Evolutionary conservation across 2,888 invertebrate genomes (phyloP).

Genomic region (Autographa pulchrina): DNA sequence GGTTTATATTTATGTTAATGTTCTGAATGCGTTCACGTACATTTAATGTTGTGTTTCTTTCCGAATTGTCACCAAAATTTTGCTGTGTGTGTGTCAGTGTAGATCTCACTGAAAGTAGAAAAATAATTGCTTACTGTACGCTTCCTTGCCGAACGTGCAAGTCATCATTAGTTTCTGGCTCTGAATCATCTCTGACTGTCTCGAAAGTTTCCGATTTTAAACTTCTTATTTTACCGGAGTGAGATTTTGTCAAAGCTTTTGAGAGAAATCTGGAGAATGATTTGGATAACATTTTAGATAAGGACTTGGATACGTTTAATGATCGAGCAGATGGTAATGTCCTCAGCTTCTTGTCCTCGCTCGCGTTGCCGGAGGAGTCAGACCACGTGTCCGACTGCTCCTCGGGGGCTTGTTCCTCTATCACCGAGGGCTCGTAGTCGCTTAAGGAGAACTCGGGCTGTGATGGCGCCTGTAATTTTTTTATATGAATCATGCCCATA

Average conservation of each 20-base stretch:
- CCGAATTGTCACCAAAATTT: background rate
- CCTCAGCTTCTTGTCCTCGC: slow-evolving; percentile 43
- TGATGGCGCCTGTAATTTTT: slow-evolving; percentile 45
- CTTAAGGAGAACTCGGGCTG: slow-evolving; percentile 65
- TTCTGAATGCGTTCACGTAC: background rate
- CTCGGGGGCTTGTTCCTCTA: slow-evolving; percentile 59
- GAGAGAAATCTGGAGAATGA: slow-evolving; percentile 68
- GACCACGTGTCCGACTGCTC: slow-evolving; percentile 73
- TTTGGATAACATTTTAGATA: slow-evolving; percentile 62
- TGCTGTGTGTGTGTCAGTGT: background rate
- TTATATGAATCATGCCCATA: background rate
- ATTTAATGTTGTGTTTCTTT: slow-evolving; percentile 22
- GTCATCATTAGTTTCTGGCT: slow-evolving; percentile 69
- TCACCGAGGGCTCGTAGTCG: slow-evolving; percentile 61
- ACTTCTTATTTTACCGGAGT: slow-evolving; percentile 54
- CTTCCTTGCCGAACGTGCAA: slow-evolving; percentile 68
- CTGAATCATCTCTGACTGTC: slow-evolving; percentile 42
- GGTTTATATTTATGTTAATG: background rate
- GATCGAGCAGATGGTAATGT: slow-evolving; percentile 57
- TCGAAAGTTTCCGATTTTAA: slow-evolving; percentile 36
- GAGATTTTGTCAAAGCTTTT: slow-evolving; percentile 62
- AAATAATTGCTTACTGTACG: background rate
- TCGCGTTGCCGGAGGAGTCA: slow-evolving; percentile 57
- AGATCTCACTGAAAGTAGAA: background rate
- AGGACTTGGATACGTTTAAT: slow-evolving; percentile 50